phyloP scores from a whole-genome alignment of 2,113 vertebrate species.

The Chiloscyllium plagiosum region DNA sequence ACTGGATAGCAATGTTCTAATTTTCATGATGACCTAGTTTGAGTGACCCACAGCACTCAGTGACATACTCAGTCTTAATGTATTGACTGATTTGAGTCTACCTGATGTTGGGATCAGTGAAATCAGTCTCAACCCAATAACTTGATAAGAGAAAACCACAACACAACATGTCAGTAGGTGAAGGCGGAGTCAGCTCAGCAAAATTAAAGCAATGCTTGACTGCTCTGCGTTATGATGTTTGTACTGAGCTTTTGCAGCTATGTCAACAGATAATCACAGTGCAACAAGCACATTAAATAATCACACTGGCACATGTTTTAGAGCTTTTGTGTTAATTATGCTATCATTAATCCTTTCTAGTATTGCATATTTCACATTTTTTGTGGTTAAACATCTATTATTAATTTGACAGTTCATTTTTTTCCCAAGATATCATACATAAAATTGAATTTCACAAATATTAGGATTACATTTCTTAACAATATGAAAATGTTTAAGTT shows the following conservation, averaged over 20 bases:
- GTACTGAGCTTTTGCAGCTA: neutral
- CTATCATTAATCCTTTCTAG: neutral
- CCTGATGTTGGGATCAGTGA: neutral
- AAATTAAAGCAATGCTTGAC: neutral
- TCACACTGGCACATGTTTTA: neutral
- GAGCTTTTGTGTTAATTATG: neutral
- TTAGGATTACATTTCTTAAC: neutral
- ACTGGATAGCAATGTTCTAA: neutral
- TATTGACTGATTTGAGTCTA: neutral
- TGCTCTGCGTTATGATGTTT: neutral
- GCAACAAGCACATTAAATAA: neutral
- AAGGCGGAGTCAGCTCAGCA: neutral
- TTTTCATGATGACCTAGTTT: neutral
- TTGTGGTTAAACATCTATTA: neutral
- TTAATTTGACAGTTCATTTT: neutral
- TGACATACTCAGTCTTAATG: neutral
- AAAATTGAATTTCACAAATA: neutral
- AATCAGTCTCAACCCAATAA: neutral
- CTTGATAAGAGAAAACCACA: neutral
- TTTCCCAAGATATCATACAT: neutral
- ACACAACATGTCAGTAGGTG: neutral
- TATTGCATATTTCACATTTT: neutral
- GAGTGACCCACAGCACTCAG: neutral
- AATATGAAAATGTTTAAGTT: neutral
- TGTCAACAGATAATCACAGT: neutral